phyloP scores from a whole-genome alignment of 35 echinoderm and acorn worm genomes.

The Eucidaris tribuloides region DNA sequence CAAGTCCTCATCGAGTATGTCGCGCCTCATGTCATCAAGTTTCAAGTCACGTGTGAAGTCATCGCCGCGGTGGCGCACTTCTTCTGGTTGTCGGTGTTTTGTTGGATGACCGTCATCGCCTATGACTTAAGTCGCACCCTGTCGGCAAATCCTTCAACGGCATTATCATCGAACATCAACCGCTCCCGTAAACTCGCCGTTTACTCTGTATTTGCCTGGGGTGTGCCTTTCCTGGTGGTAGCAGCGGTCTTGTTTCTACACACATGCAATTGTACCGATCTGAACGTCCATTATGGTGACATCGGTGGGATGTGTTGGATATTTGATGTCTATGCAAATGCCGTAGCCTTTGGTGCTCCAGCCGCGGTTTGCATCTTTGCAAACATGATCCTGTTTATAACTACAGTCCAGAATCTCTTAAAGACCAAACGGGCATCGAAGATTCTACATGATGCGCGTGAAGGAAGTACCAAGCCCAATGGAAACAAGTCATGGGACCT shows the following conservation, averaged over 20 bases:
- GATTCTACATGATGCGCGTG: no score
- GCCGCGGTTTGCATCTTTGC: constrained; percentile 9
- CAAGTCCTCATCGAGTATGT: background rate
- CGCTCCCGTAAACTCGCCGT: background rate
- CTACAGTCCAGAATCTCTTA: background rate
- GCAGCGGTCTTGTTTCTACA: background rate
- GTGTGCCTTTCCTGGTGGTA: constrained; percentile 24
- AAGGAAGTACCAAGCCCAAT: no score
- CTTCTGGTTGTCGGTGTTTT: constrained; percentile 46
- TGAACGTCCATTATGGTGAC: constrained; percentile 13
- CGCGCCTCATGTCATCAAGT: background rate
- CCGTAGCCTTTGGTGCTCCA: constrained; percentile 41
- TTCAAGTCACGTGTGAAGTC: background rate
- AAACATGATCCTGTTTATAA: constrained; percentile 35
- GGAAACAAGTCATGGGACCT: no score
- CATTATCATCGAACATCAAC: background rate
- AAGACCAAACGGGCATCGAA: no score
- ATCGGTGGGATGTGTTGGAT: constrained; percentile 37
- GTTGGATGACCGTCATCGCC: constrained; percentile 45
- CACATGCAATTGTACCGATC: background rate
- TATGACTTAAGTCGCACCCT: constrained; percentile 40
- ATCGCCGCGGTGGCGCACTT: constrained; percentile 23
- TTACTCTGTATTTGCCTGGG: constrained; percentile 42
- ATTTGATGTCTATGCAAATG: background rate
- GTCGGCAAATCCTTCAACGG: background rate